Evolutionary conservation across 2,797 vertebrate genomes (phyloP).

Genomic region (Tenualosa thibaudeaui): DNA sequence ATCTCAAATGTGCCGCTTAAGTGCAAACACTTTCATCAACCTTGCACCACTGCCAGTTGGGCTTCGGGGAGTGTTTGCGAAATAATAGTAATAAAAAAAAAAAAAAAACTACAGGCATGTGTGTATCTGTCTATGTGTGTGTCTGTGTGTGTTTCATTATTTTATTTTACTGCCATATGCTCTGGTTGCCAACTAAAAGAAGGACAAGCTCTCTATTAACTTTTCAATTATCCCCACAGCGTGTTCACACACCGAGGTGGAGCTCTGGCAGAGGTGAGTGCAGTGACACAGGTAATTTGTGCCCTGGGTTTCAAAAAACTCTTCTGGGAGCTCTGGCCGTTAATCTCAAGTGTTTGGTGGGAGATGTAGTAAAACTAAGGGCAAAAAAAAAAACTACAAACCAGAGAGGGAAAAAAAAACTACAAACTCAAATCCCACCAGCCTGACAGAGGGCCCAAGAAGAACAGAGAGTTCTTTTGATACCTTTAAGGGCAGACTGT

Average conservation of each 20-base stretch:
- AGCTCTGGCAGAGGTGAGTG: background rate
- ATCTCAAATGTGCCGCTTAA: background rate
- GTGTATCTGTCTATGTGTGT: background rate
- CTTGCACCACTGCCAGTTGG: background rate
- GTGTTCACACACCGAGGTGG: background rate
- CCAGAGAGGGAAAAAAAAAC: background rate
- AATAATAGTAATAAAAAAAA: background rate
- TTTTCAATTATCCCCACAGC: background rate
- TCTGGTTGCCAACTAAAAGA: background rate
- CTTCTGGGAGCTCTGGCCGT: background rate
- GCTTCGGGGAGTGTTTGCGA: background rate
- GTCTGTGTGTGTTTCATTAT: background rate
- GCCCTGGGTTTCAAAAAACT: background rate
- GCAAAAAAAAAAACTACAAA: background rate
- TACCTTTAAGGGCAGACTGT: background rate
- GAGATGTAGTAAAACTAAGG: background rate
- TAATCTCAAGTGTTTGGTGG: slow-evolving; percentile 17
- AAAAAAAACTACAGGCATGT: background rate
- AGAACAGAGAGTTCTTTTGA: background rate
- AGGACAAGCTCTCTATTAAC: slow-evolving; percentile 13
- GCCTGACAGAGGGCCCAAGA: background rate
- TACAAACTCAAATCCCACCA: background rate
- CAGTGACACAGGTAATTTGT: slow-evolving; percentile 19
- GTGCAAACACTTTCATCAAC: background rate
- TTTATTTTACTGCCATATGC: background rate